phyloP scores from a whole-genome alignment of 2,797 vertebrate genomes.

The Siniperca obscura region DNA sequence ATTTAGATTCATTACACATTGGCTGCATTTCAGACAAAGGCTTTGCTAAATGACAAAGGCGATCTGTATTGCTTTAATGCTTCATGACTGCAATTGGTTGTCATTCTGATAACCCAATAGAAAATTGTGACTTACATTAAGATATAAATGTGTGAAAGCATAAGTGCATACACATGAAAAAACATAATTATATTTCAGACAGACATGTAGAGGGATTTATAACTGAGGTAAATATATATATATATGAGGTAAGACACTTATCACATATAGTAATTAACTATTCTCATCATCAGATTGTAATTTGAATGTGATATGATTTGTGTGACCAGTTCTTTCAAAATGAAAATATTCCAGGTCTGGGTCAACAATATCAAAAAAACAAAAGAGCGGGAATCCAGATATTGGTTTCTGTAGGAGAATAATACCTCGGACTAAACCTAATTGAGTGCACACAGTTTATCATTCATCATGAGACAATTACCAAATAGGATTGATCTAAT shows the following conservation, averaged over 20 bases:
- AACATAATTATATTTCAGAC: not conserved
- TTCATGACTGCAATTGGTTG: slow-evolving; percentile 26
- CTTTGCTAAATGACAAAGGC: slow-evolving; percentile 24
- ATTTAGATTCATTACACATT: slow-evolving; percentile 65
- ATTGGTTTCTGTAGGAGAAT: slow-evolving; percentile 29
- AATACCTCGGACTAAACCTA: slow-evolving; percentile 27
- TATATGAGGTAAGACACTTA: not conserved
- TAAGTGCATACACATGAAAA: not conserved
- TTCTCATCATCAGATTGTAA: slow-evolving; percentile 1
- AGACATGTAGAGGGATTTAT: not conserved
- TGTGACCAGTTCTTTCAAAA: not conserved
- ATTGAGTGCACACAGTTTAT: slow-evolving; percentile 46
- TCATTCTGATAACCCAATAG: not conserved
- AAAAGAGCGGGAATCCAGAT: not conserved
- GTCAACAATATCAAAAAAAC: slow-evolving; percentile 7
- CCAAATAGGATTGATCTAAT: slow-evolving; percentile 66
- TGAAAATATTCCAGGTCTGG: slow-evolving; percentile 12
- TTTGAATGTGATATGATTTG: not conserved
- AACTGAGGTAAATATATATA: not conserved
- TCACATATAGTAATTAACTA: not conserved
- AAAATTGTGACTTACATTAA: not conserved
- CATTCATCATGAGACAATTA: slow-evolving; percentile 71
- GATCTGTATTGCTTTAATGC: slow-evolving; percentile 48
- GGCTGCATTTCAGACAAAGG: slow-evolving; percentile 43
- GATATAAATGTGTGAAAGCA: slow-evolving; percentile 4